A percentile compares a stretch with the other conserved stretches of the same genome.
Evolutionary conservation across 2,888 invertebrate species (phyloP).

Genomic region (Drosophila kokeensis): DNA sequence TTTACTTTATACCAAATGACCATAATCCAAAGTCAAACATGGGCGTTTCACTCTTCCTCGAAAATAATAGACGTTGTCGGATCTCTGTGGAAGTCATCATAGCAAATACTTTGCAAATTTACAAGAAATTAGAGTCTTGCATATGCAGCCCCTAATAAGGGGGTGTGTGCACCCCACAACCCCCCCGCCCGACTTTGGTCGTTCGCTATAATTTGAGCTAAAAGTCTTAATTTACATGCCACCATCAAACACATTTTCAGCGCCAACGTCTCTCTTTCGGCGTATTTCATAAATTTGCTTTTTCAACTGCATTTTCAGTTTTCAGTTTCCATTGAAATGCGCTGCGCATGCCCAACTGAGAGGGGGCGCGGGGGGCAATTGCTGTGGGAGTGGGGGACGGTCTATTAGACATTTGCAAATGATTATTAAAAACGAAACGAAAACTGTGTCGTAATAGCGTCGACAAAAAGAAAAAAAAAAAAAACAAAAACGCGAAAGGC

Average conservation of each 20-base stretch:
- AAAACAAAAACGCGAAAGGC: conserved; percentile 43
- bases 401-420: conserved; percentile 73
- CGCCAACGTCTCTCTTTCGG: conserved; percentile 21
- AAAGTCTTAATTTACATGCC: conserved; percentile 74
- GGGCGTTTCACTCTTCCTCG: conserved; percentile 16
- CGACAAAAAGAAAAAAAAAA: conserved; percentile 21
- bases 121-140: conserved; percentile 49
- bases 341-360: conserved; percentile 64
- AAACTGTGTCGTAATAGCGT: conserved; percentile 70
- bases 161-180: not conserved
- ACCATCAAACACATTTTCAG: conserved; percentile 41
- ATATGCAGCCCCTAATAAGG: conserved; percentile 13
- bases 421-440: conserved; percentile 77
- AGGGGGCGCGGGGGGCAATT: not conserved
- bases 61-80: not conserved
- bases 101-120: conserved; percentile 52
- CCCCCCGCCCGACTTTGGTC: conserved; percentile 10
- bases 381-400: conserved; percentile 21
- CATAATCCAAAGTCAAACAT: conserved; percentile 44
- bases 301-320: conserved; percentile 47
- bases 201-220: conserved; percentile 56
- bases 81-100: conserved; percentile 24
- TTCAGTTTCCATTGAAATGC: conserved; percentile 54
- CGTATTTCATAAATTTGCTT: conserved; percentile 38
- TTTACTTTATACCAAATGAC: conserved; percentile 57